phyloP scores from a whole-genome alignment of 2,888 invertebrate species.

The Rhorus exstirpatorius region DNA sequence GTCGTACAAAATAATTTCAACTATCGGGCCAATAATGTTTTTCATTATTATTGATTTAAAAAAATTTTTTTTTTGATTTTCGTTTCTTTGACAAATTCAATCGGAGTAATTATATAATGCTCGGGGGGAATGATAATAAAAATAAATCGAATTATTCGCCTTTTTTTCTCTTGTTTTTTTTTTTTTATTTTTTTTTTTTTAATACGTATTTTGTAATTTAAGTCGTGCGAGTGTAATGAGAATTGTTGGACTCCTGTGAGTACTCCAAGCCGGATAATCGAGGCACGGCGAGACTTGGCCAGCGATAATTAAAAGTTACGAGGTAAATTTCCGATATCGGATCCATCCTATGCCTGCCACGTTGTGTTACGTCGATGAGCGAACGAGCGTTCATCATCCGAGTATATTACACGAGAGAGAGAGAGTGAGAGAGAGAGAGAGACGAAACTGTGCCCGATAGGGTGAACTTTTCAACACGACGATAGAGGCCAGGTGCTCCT shows the following conservation, averaged over 20 bases:
- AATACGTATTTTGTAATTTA: background rate
- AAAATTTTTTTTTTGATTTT: too few species aligned
- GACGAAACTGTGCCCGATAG: constrained; percentile 30
- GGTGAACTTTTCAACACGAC: constrained; percentile 57
- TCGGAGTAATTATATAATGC: too few species aligned
- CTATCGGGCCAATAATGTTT: too few species aligned
- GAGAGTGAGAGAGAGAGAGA: constrained; percentile 33
- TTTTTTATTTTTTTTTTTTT: background rate
- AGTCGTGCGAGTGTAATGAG: constrained; percentile 11
- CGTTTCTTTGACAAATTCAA: too few species aligned
- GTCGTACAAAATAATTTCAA: too few species aligned
- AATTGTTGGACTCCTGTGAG: constrained; percentile 19
- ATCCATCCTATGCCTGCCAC: constrained; percentile 43
- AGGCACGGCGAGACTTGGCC: constrained; percentile 17
- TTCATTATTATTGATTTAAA: too few species aligned
- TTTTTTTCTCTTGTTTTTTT: too few species aligned
- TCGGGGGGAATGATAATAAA: too few species aligned
- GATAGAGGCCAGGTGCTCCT: constrained; percentile 71
- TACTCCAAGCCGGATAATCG: constrained; percentile 20
- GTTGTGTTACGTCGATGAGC: constrained; percentile 49
- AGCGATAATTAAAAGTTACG: constrained; percentile 70
- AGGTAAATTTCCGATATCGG: constrained; percentile 63
- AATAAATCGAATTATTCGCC: too few species aligned
- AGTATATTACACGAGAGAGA: constrained; percentile 40
- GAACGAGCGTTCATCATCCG: constrained; percentile 31